A percentile compares a stretch with the other conserved stretches of the same genome.
Evolutionary conservation across 1,140 invertebrate species (phyloP).

Genomic region (Akabosia matsudoensis): DNA sequence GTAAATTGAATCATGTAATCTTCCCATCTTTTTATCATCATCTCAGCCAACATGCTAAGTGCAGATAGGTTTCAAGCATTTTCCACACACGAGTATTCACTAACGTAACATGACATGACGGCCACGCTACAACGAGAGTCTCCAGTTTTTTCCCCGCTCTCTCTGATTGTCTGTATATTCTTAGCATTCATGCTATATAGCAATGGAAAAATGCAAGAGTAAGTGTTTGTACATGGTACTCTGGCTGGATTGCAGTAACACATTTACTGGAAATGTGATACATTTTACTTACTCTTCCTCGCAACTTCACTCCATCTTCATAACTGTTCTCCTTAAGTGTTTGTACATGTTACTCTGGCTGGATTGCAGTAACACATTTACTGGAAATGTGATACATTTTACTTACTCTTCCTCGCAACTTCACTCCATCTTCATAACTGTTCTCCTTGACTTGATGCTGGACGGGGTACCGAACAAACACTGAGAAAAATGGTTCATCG

Average conservation of each 20-base stretch:
- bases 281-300: background rate
- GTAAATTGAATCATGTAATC: slow-evolving; percentile 8
- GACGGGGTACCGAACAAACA: too few species aligned
- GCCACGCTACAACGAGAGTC: too few species aligned
- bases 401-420: background rate
- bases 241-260: background rate
- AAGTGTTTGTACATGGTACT: background rate
- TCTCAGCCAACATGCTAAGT: too few species aligned
- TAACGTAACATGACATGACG: too few species aligned
- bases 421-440: background rate
- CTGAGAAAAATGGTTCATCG: too few species aligned
- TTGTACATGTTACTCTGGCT: background rate
- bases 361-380: background rate
- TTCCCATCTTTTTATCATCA: slow-evolving; percentile 2
- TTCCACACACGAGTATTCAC: too few species aligned
- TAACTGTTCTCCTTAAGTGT: background rate
- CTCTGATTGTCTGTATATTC: background rate
- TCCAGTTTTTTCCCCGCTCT: too few species aligned
- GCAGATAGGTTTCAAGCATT: too few species aligned
- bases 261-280: background rate
- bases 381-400: background rate
- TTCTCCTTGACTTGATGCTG: too few species aligned
- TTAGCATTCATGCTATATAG: background rate
- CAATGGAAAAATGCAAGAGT: background rate
- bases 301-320: background rate